Evolutionary conservation across 2,797 vertebrate genomes (phyloP), one percentile per base, ranked within the genome.

Genomic region (Serranus cabrilla): DNA sequence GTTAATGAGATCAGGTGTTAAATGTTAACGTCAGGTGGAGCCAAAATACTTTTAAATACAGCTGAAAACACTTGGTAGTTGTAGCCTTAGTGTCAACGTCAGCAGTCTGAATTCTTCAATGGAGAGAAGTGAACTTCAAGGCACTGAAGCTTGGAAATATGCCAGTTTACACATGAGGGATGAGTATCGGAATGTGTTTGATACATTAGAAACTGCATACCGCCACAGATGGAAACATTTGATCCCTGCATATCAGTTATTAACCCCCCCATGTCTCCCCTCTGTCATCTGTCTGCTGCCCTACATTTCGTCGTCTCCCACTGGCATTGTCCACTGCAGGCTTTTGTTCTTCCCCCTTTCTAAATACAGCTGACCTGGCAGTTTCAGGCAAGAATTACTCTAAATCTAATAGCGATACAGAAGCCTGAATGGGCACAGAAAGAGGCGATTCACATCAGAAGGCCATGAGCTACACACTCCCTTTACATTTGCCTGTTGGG

Each of bases 271-370:
- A 4, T 40, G 5, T 20, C 34, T 46, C 21, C n/a, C 11, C 31
- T 5, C 27, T 11, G 2, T 71, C 18, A n/a, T 18, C 13, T 0
- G 9, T 47, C 27, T n/a, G 1, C 47, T 64, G 62, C 11, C 43
- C 49, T 59, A 31, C 39, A 57, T 58, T 78, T 61, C 0, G 23
- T 46, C 1, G 11, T 63, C 21, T 61, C 49, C 20, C 31, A 13
- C 8, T 4, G 5, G 56, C 16, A 51, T 73, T 82, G 45, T 86
- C 20, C 47, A 1, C 50, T 45, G 16, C 4, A 0, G 57, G 43
- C 73, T 61, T 71, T 78, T 75, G 59, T 81, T 65, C 39, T 20
- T 49, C 7, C 34, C 11, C 20, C 46, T 71, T 78, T 63, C n/a
- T 57, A 57, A 70, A 58, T 58, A 39, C 50, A 77, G 67, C 77